Conservation (phyloP, 2,113 vertebrate genomes). For the Eulacestoma nigropectus region DNA sequence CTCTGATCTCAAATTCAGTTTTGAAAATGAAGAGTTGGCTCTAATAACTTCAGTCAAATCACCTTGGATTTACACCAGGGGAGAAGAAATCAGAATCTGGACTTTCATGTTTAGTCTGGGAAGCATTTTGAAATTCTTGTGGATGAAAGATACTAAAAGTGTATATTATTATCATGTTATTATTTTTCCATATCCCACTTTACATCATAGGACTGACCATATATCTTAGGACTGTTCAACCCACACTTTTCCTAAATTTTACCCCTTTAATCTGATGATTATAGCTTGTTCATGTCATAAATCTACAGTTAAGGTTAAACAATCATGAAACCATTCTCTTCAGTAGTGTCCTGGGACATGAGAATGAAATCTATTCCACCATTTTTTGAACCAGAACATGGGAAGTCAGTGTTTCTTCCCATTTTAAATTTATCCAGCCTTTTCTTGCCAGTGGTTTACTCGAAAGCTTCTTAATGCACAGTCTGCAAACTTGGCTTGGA, state of each 20-base stretch:
- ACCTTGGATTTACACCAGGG: constrained; percentile 44
- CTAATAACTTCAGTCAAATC: constrained; percentile 3
- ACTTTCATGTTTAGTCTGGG: constrained; percentile 35
- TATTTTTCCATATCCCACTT: constrained; percentile 25
- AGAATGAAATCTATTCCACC: background rate
- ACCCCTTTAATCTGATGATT: constrained; percentile 50
- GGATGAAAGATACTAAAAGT: constrained; percentile 33
- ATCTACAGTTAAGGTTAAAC: constrained; percentile 6
- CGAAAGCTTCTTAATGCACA: background rate
- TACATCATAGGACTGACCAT: background rate
- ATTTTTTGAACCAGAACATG: background rate
- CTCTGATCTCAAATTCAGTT: constrained; percentile 31
- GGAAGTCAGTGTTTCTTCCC: background rate
- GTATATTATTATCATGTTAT: constrained; percentile 7
- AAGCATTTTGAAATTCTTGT: constrained; percentile 40
- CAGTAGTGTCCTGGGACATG: background rate
- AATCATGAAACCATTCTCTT: background rate
- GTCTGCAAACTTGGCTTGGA: background rate
- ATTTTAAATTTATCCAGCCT: background rate
- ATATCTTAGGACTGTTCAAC: background rate
- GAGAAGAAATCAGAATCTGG: background rate
- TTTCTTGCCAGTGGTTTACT: constrained; percentile 21
- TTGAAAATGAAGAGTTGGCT: background rate
- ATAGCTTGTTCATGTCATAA: background rate
- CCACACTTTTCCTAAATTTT: constrained; percentile 5